These are phyloP conservation scores for Atherinomorus stipes DNA, from an alignment of 2,113 vertebrate genomes.

Conservation along the genomic window DNA sequence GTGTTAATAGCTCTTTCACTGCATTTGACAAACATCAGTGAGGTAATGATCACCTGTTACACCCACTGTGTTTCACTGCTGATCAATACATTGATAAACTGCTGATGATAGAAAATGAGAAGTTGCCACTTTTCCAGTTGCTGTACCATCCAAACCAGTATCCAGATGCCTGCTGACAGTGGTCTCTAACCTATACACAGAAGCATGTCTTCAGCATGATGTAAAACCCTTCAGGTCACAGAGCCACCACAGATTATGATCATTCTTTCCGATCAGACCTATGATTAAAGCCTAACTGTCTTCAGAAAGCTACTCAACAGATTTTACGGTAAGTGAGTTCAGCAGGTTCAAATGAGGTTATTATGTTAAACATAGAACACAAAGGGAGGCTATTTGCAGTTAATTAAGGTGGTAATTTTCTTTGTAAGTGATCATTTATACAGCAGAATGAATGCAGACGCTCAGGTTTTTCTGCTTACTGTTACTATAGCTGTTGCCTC, in stretches of 20 bases:
- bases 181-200: background rate
- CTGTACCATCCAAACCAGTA: background rate
- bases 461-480: slow-evolving; percentile 1
- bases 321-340: slow-evolving; percentile 36
- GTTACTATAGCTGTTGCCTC: background rate
- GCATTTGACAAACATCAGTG: too few relatives aligned
- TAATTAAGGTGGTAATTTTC: slow-evolving; percentile 68
- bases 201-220: background rate
- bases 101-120: background rate
- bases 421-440: slow-evolving; percentile 52
- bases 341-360: slow-evolving; percentile 59
- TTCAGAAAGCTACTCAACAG: slow-evolving; percentile 29
- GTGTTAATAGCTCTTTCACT: too few relatives aligned
- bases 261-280: slow-evolving; percentile 10
- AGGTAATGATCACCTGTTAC: too few relatives aligned
- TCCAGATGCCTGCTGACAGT: background rate
- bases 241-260: slow-evolving; percentile 31
- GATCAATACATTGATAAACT: background rate
- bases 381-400: slow-evolving; percentile 62
- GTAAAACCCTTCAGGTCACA: slow-evolving; percentile 11
- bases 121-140: background rate
- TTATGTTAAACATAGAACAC: slow-evolving; percentile 65
- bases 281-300: slow-evolving; percentile 55
- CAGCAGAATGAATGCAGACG: slow-evolving; percentile 3
- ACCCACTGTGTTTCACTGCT: background rate